A percentile compares a stretch with the other conserved stretches of the same genome.
These are phyloP conservation scores for Hoplostethus mediterraneus DNA, from an alignment of 2,797 vertebrate genomes.

Conservation along the genomic window DNA sequence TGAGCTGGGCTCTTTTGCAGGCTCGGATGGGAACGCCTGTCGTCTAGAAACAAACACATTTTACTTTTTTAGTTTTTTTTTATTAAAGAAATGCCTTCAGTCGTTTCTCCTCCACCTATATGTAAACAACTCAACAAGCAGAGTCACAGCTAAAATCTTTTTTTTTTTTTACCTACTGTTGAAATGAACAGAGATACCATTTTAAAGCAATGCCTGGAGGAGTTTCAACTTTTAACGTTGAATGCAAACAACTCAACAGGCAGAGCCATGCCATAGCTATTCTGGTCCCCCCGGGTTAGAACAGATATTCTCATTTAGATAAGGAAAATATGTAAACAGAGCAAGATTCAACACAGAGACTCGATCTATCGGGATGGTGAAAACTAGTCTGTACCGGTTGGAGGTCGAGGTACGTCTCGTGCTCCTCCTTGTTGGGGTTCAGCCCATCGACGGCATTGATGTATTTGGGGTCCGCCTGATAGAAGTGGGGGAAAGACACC, in stretches of 20 bases:
- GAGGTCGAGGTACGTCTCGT: conserved; percentile 88
- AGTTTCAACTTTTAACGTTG: background rate
- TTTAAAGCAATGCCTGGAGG: no score
- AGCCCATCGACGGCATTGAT: conserved; percentile 85
- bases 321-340: conserved; percentile 1
- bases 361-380: background rate
- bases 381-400: conserved; percentile 80
- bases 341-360: background rate
- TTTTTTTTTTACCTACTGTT: background rate
- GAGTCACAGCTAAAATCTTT: background rate
- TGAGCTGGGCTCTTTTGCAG: conserved; percentile 88
- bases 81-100: background rate
- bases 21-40: conserved; percentile 87
- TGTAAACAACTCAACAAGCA: background rate
- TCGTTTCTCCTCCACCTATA: background rate
- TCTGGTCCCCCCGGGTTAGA: background rate
- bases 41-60: conserved; percentile 69
- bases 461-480: conserved; percentile 85
- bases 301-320: conserved; percentile 28
- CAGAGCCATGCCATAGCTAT: no score
- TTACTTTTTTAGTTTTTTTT: background rate
- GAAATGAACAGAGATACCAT: background rate
- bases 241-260: background rate
- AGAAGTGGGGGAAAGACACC: conserved; percentile 90
- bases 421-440: conserved; percentile 87